Evolutionary conservation across 2,888 invertebrate genomes (phyloP).

Genomic region (Prosapia bicincta): DNA sequence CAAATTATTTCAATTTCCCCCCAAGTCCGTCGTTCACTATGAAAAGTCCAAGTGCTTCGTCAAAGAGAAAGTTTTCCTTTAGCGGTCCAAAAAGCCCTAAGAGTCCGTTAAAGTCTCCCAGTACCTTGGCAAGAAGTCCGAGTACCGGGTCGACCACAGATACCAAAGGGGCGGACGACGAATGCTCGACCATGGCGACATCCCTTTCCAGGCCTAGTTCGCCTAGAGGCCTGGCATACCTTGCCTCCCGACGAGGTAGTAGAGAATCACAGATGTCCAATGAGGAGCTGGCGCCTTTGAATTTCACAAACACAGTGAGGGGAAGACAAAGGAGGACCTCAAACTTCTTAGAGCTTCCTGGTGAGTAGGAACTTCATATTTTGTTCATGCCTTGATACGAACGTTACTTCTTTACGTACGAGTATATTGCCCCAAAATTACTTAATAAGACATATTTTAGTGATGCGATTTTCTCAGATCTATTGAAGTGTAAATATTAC

Average conservation of each 20-base stretch:
- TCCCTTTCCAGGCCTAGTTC: conserved; percentile 32
- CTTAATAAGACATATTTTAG: too few species aligned
- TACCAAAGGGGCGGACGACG: conserved; percentile 58
- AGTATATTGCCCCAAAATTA: too few species aligned
- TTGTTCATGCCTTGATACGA: too few species aligned
- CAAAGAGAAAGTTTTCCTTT: conserved; percentile 17
- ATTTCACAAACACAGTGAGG: conserved; percentile 73
- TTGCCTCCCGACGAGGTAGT: conserved; percentile 83
- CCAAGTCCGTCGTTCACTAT: conserved; percentile 21
- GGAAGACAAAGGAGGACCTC: conserved; percentile 78
- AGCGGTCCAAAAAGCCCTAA: conserved; percentile 12
- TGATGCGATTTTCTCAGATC: too few species aligned
- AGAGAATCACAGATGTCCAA: conserved; percentile 71
- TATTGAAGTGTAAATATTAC: too few species aligned
- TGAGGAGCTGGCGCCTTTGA: conserved; percentile 76
- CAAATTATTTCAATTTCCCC: conserved; percentile 26
- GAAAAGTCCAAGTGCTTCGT: background rate
- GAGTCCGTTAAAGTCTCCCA: conserved; percentile 5
- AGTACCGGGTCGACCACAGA: conserved; percentile 71
- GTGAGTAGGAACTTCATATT: too few species aligned
- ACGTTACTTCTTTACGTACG: too few species aligned
- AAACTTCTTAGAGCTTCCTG: conserved; percentile 82
- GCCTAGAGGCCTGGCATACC: conserved; percentile 56
- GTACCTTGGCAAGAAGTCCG: background rate
- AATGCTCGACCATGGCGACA: conserved; percentile 55